Evolutionary conservation across 2,888 invertebrate species (phyloP).

Genomic region (Gari tellinella): DNA sequence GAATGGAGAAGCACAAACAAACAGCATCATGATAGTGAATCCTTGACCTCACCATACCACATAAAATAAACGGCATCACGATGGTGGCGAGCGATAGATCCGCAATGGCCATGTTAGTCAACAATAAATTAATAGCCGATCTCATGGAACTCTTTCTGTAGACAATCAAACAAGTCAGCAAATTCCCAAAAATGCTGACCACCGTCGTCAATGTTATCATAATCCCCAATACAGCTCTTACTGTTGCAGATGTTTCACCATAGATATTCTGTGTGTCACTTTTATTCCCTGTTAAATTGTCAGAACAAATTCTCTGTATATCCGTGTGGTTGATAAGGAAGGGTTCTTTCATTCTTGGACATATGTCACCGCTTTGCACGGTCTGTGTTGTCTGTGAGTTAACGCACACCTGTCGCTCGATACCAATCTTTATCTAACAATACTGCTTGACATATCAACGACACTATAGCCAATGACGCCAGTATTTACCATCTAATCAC

Average conservation of each 20-base stretch:
- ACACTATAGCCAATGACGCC: no score
- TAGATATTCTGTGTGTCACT: no score
- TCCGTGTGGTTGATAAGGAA: no score
- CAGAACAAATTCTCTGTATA: no score
- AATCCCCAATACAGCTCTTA: constrained; percentile 20
- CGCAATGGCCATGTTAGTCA: constrained; percentile 77
- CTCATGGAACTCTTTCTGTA: constrained; percentile 78
- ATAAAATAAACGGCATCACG: constrained; percentile 71
- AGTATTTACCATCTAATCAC: no score
- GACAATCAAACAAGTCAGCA: constrained; percentile 75
- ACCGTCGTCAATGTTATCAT: constrained; percentile 43
- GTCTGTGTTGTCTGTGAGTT: no score
- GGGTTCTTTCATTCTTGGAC: no score
- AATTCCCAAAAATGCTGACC: constrained; percentile 70
- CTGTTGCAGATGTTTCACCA: neutral
- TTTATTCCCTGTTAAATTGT: no score
- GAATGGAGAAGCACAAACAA: constrained; percentile 48
- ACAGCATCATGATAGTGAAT: neutral
- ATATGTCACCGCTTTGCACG: no score
- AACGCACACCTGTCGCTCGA: no score
- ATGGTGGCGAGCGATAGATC: constrained; percentile 69
- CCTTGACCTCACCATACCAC: constrained; percentile 49
- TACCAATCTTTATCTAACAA: no score
- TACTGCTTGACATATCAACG: no score
- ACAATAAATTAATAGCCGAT: constrained; percentile 79